These are phyloP conservation scores for Mamestra brassicae DNA, from an alignment of 2,888 invertebrate species.

Conservation along the genomic window DNA sequence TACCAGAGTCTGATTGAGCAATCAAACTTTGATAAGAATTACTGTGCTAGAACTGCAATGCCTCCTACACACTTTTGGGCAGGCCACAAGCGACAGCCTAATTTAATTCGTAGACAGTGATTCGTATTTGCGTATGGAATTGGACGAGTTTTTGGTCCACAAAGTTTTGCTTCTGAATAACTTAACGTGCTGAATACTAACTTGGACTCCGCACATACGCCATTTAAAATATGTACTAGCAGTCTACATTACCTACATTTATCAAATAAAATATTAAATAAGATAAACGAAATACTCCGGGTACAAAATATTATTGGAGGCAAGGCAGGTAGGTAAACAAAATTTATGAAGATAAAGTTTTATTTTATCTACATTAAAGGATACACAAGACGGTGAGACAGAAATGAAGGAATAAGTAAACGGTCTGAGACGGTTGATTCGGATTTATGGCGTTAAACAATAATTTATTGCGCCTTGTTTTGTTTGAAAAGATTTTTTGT, in stretches of 20 bases:
- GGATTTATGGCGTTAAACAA: constrained; percentile 26
- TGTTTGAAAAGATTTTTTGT: not conserved
- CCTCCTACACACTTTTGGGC: constrained; percentile 5
- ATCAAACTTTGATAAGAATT: constrained; percentile 45
- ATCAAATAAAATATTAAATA: constrained; percentile 62
- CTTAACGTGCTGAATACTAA: constrained; percentile 38
- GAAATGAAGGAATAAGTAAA: constrained; percentile 40
- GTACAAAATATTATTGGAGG: constrained; percentile 51
- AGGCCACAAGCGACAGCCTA: not conserved
- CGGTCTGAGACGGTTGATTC: constrained; percentile 4
- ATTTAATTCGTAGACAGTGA: constrained; percentile 16
- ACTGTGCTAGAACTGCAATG: constrained; percentile 24
- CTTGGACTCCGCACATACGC: constrained; percentile 26
- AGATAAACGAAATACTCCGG: constrained; percentile 48
- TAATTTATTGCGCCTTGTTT: constrained; percentile 22
- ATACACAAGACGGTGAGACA: constrained; percentile 28
- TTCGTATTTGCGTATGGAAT: constrained; percentile 30
- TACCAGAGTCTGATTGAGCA: constrained; percentile 37
- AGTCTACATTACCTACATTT: constrained; percentile 55
- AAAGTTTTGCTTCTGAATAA: constrained; percentile 38
- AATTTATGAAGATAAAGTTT: constrained; percentile 53
- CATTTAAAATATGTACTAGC: constrained; percentile 46
- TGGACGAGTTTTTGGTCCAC: not conserved
- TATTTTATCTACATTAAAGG: constrained; percentile 47
- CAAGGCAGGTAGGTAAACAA: constrained; percentile 51